Evolutionary conservation across 2,797 vertebrate genomes (phyloP).

Genomic region (Argya squamiceps): DNA sequence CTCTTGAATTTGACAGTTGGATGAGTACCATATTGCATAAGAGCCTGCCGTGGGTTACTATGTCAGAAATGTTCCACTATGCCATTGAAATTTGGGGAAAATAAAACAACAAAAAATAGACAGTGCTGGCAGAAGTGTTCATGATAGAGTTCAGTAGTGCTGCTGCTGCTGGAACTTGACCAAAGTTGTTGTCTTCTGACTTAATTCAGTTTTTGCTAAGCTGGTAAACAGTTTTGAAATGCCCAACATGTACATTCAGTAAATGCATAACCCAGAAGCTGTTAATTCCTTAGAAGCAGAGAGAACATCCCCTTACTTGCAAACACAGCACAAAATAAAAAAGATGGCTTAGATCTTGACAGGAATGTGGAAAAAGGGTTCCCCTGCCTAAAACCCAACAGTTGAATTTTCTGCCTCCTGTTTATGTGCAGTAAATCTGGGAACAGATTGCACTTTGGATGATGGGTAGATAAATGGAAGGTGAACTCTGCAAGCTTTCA

Average conservation of each 20-base stretch:
- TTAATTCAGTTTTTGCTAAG: neutral
- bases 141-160: neutral
- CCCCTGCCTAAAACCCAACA: neutral
- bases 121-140: neutral
- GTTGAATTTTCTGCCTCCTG: neutral
- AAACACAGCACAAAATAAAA: neutral
- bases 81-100: neutral
- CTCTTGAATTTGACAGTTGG: rapidly evolving
- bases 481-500: neutral
- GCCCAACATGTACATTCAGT: neutral
- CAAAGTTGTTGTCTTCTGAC: neutral
- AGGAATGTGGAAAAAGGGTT: neutral
- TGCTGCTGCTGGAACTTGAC: neutral
- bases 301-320: neutral
- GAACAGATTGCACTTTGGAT: neutral
- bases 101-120: neutral
- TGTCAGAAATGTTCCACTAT: neutral
- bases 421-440: neutral
- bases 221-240: neutral
- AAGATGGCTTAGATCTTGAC: neutral
- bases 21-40: neutral
- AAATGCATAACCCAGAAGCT: neutral
- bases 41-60: neutral
- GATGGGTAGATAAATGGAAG: neutral
- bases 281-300: neutral